Percentiles rank a stretch among this genome's conserved stretches.
Evolutionary conservation across 2,113 vertebrate genomes (phyloP).

Genomic region (Puma concolor): DNA sequence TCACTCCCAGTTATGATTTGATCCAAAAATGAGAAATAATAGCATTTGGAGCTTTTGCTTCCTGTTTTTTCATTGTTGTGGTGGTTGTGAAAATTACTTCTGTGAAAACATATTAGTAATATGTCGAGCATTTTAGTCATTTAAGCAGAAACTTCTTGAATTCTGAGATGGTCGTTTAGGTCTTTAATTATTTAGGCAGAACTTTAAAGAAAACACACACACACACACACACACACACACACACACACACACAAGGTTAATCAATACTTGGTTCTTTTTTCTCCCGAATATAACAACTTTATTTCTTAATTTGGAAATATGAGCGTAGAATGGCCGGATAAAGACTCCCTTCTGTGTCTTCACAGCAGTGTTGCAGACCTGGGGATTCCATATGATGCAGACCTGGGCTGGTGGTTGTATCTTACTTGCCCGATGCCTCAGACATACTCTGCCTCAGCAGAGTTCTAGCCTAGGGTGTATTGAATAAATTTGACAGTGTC

Average conservation of each 20-base stretch:
- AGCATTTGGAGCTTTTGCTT: neutral
- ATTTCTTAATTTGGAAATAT: conserved; percentile 50
- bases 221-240: neutral
- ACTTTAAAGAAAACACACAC: neutral
- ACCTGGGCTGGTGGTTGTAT: neutral
- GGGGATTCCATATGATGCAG: neutral
- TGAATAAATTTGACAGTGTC: conserved; percentile 48
- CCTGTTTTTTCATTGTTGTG: neutral
- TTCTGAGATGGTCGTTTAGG: neutral
- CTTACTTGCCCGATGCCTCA: conserved; percentile 38
- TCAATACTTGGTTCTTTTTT: neutral
- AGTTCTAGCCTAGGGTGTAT: conserved; percentile 1
- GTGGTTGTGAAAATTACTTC: neutral
- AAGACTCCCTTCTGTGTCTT: neutral
- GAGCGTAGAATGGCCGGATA: neutral
- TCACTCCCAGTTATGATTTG: neutral
- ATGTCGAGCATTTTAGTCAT: neutral
- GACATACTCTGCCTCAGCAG: conserved; percentile 32
- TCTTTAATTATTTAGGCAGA: neutral
- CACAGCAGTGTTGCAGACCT: neutral
- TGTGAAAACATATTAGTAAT: neutral
- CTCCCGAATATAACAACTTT: neutral
- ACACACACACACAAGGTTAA: neutral
- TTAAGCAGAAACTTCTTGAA: conserved; percentile 32
- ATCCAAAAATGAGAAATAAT: conserved; percentile 8